Evolutionary conservation across 1,140 invertebrate species (phyloP), one percentile per base, ranked within the genome.

Genomic region (Drosophila rhopaloa): DNA sequence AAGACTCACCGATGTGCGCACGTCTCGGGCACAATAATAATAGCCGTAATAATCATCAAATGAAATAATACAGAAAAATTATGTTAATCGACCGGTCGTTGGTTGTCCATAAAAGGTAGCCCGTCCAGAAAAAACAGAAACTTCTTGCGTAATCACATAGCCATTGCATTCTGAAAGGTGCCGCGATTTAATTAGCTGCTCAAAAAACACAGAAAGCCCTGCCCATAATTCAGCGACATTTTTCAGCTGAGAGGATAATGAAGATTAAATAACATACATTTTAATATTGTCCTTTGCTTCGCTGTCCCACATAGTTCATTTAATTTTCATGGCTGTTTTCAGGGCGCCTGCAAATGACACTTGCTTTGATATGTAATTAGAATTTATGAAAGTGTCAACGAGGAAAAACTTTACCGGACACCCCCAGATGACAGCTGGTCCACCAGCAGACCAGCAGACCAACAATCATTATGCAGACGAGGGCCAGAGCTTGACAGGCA

Each of bases 61-160:
- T 79, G 76, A 70, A 89, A 83, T 88, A 89, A 83, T 88, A 83
- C 74, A 76, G 59, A 74, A 82, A 83, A 76, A 88, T 86, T 86
- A 86, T 86, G 83, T 66, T 83, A 86, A 86, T 89, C 72, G 53
- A 54, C 41, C 47, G 43, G 56, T 46, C 56, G 41, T n/a, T 47
- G 29, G 41, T 46, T 43, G 41, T n/a, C 59, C 76, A 59, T 70
- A 76, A 79, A 83, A 77, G 84, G 84, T 62, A 79, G 79, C 76
- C 54, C 62, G 73, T 38, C 43, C 70, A 19, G 35, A 61, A 37
- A 37, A 37, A 27, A 29, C 44, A 60, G 54, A 76, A 70, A 67
- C 74, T 62, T 77, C 41, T 59, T 79, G 62, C 76, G 81, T 77
- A 73, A 81, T 65, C 41, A 16, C 37, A 75, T 13, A 65, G 72